phyloP scores from a whole-genome alignment of 1,140 invertebrate species.

The Drepana arcuata region DNA sequence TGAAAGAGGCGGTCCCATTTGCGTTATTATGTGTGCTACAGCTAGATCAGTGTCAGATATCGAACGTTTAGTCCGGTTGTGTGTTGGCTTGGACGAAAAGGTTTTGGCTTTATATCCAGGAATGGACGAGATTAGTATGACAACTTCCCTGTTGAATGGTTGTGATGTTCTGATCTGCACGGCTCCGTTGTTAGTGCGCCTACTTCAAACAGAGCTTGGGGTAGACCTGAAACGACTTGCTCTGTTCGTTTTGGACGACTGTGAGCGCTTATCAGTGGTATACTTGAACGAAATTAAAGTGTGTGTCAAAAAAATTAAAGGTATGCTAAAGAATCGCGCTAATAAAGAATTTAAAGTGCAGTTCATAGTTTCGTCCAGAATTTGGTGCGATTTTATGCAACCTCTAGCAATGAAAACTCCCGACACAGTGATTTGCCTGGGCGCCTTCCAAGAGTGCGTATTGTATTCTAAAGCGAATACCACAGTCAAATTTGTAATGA shows the following conservation, averaged over 20 bases:
- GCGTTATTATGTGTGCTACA: constrained; percentile 53
- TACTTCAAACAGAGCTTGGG: constrained; percentile 41
- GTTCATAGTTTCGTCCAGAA: constrained; percentile 37
- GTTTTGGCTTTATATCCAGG: constrained; percentile 46
- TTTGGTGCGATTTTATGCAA: constrained; percentile 52
- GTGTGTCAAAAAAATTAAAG: constrained; percentile 36
- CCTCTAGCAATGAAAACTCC: constrained; percentile 41
- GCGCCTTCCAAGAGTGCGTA: constrained; percentile 56
- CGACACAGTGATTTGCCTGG: constrained; percentile 48
- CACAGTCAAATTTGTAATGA: constrained; percentile 34
- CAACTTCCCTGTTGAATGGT: constrained; percentile 40
- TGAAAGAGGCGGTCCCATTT: constrained; percentile 30
- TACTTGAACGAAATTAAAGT: constrained; percentile 43
- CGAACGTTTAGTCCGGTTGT: constrained; percentile 30
- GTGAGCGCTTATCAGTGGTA: constrained; percentile 34
- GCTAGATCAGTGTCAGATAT: constrained; percentile 36
- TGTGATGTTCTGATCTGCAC: constrained; percentile 50
- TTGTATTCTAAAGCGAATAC: constrained; percentile 52
- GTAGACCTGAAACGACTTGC: constrained; percentile 38
- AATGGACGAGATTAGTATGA: constrained; percentile 33
- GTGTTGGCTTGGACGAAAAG: constrained; percentile 26
- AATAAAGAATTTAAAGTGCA: constrained; percentile 51
- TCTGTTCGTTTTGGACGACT: constrained; percentile 50
- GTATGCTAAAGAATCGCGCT: constrained; percentile 32
- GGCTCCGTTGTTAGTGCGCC: constrained; percentile 30